Evolutionary conservation across 2,888 invertebrate genomes (phyloP).

Genomic region (Cerastoderma edule): DNA sequence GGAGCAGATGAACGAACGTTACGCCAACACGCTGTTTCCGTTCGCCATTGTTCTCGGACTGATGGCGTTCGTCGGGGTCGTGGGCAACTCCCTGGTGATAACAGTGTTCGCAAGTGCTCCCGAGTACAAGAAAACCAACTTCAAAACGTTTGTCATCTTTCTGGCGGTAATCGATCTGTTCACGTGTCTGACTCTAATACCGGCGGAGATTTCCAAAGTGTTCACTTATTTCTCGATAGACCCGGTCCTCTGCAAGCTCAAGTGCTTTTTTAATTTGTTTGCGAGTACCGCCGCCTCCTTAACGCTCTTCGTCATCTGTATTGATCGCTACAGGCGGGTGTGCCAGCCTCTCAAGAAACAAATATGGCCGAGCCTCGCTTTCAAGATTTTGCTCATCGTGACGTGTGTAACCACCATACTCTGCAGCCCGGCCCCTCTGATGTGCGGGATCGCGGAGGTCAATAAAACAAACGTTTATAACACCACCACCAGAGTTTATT

Average conservation of each 20-base stretch:
- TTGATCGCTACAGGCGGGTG: conserved; percentile 52
- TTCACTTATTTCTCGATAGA: conserved; percentile 31
- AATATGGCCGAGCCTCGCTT: conserved; percentile 49
- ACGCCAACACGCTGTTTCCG: conserved; percentile 42
- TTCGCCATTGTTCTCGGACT: conserved; percentile 39
- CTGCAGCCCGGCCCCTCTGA: conserved; percentile 43
- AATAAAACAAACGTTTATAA: conserved; percentile 31
- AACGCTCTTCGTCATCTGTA: conserved; percentile 44
- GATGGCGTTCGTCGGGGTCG: conserved; percentile 38
- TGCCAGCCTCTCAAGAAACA: conserved; percentile 56
- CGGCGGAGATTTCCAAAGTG: conserved; percentile 50
- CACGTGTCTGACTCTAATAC: conserved; percentile 44
- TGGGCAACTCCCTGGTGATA: conserved; percentile 50
- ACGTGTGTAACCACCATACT: conserved; percentile 32
- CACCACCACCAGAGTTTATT: conserved; percentile 40
- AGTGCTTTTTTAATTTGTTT: conserved; percentile 55
- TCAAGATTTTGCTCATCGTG: conserved; percentile 33
- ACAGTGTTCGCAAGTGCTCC: conserved; percentile 35
- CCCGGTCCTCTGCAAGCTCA: conserved; percentile 44
- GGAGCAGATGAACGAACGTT: conserved; percentile 39
- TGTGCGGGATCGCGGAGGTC: conserved; percentile 42
- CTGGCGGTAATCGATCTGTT: conserved; percentile 45
- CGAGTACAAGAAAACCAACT: conserved; percentile 52
- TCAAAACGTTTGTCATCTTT: conserved; percentile 49
- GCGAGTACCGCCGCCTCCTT: conserved; percentile 33